Conservation (phyloP, 37 sponge, comb jelly and placozoan genomes). For the Eunapius fragilis region DNA sequence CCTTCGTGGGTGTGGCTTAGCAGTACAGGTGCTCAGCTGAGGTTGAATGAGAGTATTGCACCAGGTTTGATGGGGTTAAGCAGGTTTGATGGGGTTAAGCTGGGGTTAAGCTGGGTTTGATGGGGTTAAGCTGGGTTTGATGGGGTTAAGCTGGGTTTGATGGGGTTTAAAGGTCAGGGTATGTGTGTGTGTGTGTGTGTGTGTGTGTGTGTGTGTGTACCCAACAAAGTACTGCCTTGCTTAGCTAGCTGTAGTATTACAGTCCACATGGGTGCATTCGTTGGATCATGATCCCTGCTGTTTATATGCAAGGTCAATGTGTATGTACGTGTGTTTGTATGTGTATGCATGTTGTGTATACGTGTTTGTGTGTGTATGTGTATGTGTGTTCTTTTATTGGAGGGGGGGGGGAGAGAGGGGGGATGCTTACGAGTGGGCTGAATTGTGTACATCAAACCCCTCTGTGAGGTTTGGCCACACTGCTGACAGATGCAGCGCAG, state of each 20-base stretch:
- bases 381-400: no score
- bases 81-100: no score
- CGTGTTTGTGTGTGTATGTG: no score
- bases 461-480: constrained; percentile 86
- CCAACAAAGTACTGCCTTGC: constrained; percentile 38
- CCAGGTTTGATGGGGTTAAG: neutral
- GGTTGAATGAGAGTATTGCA: no score
- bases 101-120: no score
- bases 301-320: no score
- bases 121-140: neutral
- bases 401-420: neutral
- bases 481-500: constrained; percentile 72
- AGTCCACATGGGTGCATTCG: constrained; percentile 78
- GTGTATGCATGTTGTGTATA: no score
- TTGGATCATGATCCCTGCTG: constrained; percentile 72
- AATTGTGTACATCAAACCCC: constrained; percentile 68
- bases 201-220: neutral
- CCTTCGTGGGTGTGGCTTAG: constrained; percentile 45
- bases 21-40: constrained; percentile 40
- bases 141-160: neutral
- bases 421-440: constrained; percentile 50
- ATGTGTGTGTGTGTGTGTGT: neutral
- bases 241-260: constrained; percentile 42
- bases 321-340: no score
- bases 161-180: neutral